Evolutionary conservation across 1,140 invertebrate species (phyloP), one percentile per base, ranked within the genome.

Genomic region (Coenobita brevimanus): DNA sequence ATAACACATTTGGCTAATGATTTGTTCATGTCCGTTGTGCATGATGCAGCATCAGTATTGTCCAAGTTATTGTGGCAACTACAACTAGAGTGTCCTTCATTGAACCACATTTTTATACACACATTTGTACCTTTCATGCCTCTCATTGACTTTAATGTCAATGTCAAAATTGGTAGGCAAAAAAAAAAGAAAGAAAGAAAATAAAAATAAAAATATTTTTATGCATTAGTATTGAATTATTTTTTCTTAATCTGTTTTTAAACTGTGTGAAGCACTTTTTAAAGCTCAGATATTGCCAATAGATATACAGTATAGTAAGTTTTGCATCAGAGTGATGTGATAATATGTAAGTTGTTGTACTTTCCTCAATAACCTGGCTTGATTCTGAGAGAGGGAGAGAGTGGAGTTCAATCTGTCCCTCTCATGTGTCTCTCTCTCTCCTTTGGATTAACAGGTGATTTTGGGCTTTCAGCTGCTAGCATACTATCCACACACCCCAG

Each of bases 371-470:
- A 80, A 87, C 78, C 46, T 87, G 85, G 85, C 64, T 87, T 87
- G 79, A 87, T 87, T 80, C 81, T 43, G 64, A 87, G 73, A 76
- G 85, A 87, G 85, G 41, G 85, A 64, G 85, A 87, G 85, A 87
- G 62, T 69, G 81, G 67, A 62, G 85, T 36, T 30, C 54, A 21
- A 76, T 62, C n/a, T 85, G 43, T 73, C 17, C 54, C 75, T 64
- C 78, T 87, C 85, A 80, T 64, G 41, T 73, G 43, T 87, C 36
- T 80, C 78, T 87, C 83, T 82, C 64, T 86, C 78, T 87, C 76
- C 85, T 87, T 87, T 75, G 85, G 78, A 87, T 87, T 87, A 87
- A 87, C 85, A 87, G 85, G 85, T 87, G 85, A 87, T 87, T 87
- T 83, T 87, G 85, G 85, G 85, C 85, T 87, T 78, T 87, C 62